A percentile compares a stretch with the other conserved stretches of the same genome.
phyloP scores from a whole-genome alignment of 2,888 invertebrate genomes.

The Noctua pronuba region DNA sequence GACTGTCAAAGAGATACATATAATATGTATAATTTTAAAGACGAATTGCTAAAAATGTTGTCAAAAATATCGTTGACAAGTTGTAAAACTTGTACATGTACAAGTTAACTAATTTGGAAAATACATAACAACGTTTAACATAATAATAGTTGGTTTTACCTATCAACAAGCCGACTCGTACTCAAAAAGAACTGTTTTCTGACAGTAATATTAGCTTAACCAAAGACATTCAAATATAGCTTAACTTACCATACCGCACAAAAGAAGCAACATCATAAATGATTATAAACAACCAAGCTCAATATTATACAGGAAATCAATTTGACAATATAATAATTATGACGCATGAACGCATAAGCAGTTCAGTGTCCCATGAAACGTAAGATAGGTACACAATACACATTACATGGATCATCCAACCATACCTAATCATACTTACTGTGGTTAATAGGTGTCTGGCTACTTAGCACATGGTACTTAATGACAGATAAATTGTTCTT shows the following conservation, averaged over 20 bases:
- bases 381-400: constrained; percentile 47
- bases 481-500: constrained; percentile 51
- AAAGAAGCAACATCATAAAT: neutral
- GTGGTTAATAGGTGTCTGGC: constrained; percentile 47
- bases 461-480: constrained; percentile 52
- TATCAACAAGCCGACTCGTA: neutral
- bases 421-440: constrained; percentile 72
- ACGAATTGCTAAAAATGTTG: neutral
- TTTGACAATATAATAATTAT: constrained; percentile 40
- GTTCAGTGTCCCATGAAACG: constrained; percentile 69
- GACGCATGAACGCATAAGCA: constrained; percentile 26
- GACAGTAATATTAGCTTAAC: neutral
- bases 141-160: neutral
- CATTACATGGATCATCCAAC: constrained; percentile 76
- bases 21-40: neutral
- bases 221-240: too few relatives aligned
- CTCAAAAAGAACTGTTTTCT: neutral
- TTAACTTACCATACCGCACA: neutral
- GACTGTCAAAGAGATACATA: neutral
- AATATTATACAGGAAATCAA: constrained; percentile 63
- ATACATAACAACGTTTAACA: neutral
- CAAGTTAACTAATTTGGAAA: neutral
- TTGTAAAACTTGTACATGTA: neutral
- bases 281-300: neutral
- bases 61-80: neutral